Evolutionary conservation across 2,888 invertebrate genomes (phyloP), one percentile per base, ranked within the genome.

Genomic region (Agrilus cyanescens): DNA sequence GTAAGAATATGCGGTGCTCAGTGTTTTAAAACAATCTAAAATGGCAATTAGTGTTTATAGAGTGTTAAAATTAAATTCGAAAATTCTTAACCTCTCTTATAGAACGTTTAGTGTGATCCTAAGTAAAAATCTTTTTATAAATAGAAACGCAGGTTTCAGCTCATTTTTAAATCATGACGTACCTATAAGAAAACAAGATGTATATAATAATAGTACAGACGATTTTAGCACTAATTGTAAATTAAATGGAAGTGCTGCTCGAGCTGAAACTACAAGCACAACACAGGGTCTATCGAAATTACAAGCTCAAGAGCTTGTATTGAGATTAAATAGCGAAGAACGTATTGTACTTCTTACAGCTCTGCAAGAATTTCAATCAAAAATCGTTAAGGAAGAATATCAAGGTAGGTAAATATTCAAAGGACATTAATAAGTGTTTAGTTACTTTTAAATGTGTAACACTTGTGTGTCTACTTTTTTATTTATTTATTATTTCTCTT

Each of bases 291-390:
- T 68, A 36, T 63, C 80, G 30, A 82, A 82, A 57, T 70, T 78
- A 36, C 81, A 84, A 53, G 87, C 86, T 0, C 76, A 80, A 53
- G 83, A 85, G 57, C 69, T 88, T 37, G 75, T 84, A 6, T 66
- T 82, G 30, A 76, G 80, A 54, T 69, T 88, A 31, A 85, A 80
- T 32, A 74, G 78, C 40, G 81, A 82, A 39, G 87, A 88, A 61
- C 72, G 87, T 39, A 74, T 71, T 52, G 69, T 80, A 50, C 68
- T 88, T 37, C 72, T 80, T 44, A 65, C 68, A 36, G 85, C 86
- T 2, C 64, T 88, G 34, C 78, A 79, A 52, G 82, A 84, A 61
- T 82, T 77, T 58, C 79, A 85, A 57, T 83, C 86, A 0, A 78
- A 80, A 55, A 72, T 76, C 57, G 72, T 80, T 43, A 86, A 84